Evolutionary conservation across 1,140 invertebrate species (phyloP).

Genomic region (Idris sp.): DNA sequence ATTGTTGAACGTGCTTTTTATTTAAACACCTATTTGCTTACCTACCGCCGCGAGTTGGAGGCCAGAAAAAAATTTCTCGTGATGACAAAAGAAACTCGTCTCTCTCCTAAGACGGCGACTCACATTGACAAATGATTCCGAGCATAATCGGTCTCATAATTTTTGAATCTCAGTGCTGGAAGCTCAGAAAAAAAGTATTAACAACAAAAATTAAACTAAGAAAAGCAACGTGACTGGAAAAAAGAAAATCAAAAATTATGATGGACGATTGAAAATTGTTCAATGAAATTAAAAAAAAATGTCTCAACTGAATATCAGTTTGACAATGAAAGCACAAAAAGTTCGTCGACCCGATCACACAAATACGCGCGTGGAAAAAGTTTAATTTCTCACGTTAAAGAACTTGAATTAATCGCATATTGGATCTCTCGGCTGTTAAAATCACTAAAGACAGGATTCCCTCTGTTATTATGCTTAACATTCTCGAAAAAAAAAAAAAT

Average conservation of each 20-base stretch:
- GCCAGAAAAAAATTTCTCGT: constrained; percentile 69
- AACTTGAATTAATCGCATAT: constrained; percentile 69
- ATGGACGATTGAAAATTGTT: constrained; percentile 40
- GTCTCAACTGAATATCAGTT: too few relatives aligned
- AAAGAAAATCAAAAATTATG: constrained; percentile 37
- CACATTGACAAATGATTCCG: constrained; percentile 74
- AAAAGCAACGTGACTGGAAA: not conserved
- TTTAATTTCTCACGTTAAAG: constrained; percentile 67
- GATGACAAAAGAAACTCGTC: constrained; percentile 69
- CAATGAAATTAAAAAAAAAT: too few relatives aligned
- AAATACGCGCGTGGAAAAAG: constrained; percentile 59
- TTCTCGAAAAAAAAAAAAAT: constrained; percentile 74
- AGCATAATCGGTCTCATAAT: constrained; percentile 51
- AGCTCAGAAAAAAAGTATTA: constrained; percentile 41
- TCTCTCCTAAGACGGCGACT: constrained; percentile 69
- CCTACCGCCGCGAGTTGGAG: constrained; percentile 69
- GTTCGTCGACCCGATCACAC: constrained; percentile 34
- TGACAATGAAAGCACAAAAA: too few relatives aligned
- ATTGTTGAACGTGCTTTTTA: constrained; percentile 30
- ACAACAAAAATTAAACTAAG: constrained; percentile 31
- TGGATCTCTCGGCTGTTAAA: constrained; percentile 65
- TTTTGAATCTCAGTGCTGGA: constrained; percentile 53
- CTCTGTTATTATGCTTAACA: constrained; percentile 71
- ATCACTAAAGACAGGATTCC: constrained; percentile 70
- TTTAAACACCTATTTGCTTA: constrained; percentile 55